Evolutionary conservation across 2,888 invertebrate genomes (phyloP), one percentile per base, ranked within the genome.

Genomic region (Pharmacophagus antenor): DNA sequence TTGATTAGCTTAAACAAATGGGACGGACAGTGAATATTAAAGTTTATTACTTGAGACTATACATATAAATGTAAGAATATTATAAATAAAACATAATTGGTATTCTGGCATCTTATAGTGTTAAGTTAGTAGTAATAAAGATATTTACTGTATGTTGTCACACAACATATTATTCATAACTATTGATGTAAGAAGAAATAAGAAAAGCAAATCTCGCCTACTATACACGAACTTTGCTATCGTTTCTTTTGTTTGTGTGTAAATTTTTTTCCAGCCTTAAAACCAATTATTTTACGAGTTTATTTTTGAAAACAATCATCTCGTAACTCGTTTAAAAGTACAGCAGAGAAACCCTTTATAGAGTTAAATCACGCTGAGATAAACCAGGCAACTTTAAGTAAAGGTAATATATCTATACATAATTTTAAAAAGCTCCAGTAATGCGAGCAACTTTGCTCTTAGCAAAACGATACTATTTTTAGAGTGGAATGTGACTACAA

Each of bases 381-480:
- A 31, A 31, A 31, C 31, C 31, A 59, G 48, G 18, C 48, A 22
- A 41, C 41, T 27, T 42, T 55, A 51, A 52, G 25, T 37, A 41
- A n/a, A 51, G 37, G 18, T 22, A n/a, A n/a, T 20, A 55, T 42
- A 31, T 21, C 27, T 58, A 69, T 70, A 67, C 67, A 70, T 3
- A 68, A 63, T 68, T 15, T 70, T 68, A 65, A 69, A 63, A 68
- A 62, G 63, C 61, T 55, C 65, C 53, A 64, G 69, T 69, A 75
- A 74, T 72, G 69, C 67, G 70, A 64, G 65, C 63, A 68, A 61
- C 62, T 53, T 58, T 37, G 37, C 37, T 55, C 52, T 61, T 62
- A 62, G 67, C 67, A 67, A 71, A 71, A 67, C 27, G 70, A 61
- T 65, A 71, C 79, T 89, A 88, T 88, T 87, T 89, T 77, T 63